These are phyloP conservation scores for Orussus abietinus DNA, from an alignment of 1,140 invertebrate species.

Conservation along the genomic window DNA sequence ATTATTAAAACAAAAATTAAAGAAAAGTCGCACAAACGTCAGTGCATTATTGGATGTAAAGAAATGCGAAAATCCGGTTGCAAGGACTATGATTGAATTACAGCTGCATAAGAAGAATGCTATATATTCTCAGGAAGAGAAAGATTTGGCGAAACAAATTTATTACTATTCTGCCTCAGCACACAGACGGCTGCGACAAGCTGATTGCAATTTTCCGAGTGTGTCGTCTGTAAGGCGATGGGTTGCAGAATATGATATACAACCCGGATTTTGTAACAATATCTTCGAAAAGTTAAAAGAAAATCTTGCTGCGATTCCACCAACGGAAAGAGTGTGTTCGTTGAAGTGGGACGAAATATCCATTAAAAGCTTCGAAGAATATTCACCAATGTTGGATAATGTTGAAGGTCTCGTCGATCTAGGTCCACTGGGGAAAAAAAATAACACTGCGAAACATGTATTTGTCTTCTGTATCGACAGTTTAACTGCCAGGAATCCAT, in stretches of 20 bases:
- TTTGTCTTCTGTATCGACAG: no score
- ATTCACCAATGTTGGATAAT: not conserved
- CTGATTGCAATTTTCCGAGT: not conserved
- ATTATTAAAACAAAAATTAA: no score
- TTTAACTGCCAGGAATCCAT: no score
- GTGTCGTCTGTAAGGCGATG: not conserved
- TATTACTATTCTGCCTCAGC: conserved; percentile 6
- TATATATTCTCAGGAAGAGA: conserved; percentile 11
- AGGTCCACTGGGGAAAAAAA: no score
- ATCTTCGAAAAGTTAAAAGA: conserved; percentile 3
- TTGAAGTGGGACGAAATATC: conserved; percentile 7
- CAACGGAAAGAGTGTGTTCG: conserved; percentile 4
- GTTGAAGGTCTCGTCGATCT: conserved; percentile 1
- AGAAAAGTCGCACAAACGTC: no score
- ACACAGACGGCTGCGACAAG: conserved; percentile 1
- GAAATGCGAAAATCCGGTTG: no score
- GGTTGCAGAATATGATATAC: conserved; percentile 1
- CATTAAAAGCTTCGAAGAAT: conserved; percentile 2
- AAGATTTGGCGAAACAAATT: conserved; percentile 3
- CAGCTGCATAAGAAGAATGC: no score
- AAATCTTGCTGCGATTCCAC: not conserved
- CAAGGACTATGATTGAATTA: no score
- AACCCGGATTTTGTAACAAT: conserved; percentile 7
- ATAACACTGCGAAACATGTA: no score
- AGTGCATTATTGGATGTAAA: no score